Percentiles rank a stretch among this genome's conserved stretches.
These are phyloP conservation scores for Trimorus sp. DNA, from an alignment of 2,888 invertebrate species.

Conservation along the genomic window DNA sequence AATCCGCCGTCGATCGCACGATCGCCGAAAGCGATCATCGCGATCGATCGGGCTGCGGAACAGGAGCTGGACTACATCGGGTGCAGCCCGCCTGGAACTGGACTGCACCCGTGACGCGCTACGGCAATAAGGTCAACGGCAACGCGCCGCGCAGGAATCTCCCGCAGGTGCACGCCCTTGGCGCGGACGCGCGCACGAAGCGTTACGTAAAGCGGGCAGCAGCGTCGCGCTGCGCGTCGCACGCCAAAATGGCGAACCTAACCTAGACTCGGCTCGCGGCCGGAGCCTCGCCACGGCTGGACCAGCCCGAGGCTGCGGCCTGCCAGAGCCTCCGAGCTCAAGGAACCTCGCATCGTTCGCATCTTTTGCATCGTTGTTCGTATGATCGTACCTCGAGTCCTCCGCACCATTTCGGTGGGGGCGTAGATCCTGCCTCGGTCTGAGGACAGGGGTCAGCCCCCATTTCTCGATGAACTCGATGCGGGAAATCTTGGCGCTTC, in stretches of 20 bases:
- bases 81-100: too few relatives aligned
- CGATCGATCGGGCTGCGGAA: too few relatives aligned
- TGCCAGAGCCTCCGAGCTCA: background rate
- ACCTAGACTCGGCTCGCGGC: conserved; percentile 2
- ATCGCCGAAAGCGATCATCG: too few relatives aligned
- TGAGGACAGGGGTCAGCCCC: conserved; percentile 99
- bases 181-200: too few relatives aligned
- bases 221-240: background rate
- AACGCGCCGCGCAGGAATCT: conserved; percentile 1
- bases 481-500: conserved; percentile 96
- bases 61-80: too few relatives aligned
- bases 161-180: background rate
- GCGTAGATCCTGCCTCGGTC: conserved; percentile 96
- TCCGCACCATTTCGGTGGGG: conserved; percentile 88
- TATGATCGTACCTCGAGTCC: conserved; percentile 87
- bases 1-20: too few relatives aligned
- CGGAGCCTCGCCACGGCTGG: too few relatives aligned
- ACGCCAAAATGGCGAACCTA: conserved; percentile 30
- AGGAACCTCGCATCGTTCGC: too few relatives aligned
- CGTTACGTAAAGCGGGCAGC: too few relatives aligned
- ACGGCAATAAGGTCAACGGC: conserved; percentile 29
- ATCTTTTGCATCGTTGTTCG: too few relatives aligned
- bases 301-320: background rate
- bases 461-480: conserved; percentile 98
- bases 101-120: too few relatives aligned